Evolutionary conservation across 2,888 invertebrate species (phyloP).

Genomic region (Acholoe squamosa): DNA sequence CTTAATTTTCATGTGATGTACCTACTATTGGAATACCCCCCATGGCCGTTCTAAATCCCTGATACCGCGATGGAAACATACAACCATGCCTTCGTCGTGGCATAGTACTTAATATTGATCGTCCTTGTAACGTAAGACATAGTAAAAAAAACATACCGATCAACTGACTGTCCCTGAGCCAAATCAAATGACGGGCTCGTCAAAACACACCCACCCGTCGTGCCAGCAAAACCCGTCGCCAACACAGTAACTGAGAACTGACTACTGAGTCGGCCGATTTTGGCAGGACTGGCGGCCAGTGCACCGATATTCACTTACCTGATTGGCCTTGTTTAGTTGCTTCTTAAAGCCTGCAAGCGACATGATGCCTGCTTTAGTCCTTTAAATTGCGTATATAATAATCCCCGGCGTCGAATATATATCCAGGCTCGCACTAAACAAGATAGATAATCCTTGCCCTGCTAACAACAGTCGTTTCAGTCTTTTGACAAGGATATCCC

Average conservation of each 20-base stretch:
- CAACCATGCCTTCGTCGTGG: too few relatives aligned
- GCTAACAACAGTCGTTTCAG: neutral
- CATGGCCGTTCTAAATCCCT: too few relatives aligned
- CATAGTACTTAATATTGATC: too few relatives aligned
- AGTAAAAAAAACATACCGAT: neutral
- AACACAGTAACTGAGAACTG: too few relatives aligned
- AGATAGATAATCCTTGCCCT: slow-evolving; percentile 43
- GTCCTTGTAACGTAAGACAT: too few relatives aligned
- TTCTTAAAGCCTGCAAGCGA: slow-evolving; percentile 99
- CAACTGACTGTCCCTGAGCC: neutral
- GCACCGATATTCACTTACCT: slow-evolving; percentile 86
- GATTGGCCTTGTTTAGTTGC: slow-evolving; percentile 99
- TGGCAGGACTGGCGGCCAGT: neutral
- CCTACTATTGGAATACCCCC: too few relatives aligned
- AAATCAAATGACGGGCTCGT: slow-evolving; percentile 15
- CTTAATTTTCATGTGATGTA: too few relatives aligned
- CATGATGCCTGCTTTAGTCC: slow-evolving; percentile 86
- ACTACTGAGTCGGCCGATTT: too few relatives aligned
- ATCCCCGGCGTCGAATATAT: slow-evolving; percentile 49
- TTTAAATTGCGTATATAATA: neutral
- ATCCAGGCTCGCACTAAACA: slow-evolving; percentile 47
- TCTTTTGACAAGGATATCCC: slow-evolving; percentile 61
- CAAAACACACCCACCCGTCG: slow-evolving; percentile 45
- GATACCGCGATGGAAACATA: too few relatives aligned
- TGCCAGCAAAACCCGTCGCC: slow-evolving; percentile 16